These are phyloP conservation scores for Noctua comes DNA, from an alignment of 2,888 invertebrate genomes.

Conservation along the genomic window DNA sequence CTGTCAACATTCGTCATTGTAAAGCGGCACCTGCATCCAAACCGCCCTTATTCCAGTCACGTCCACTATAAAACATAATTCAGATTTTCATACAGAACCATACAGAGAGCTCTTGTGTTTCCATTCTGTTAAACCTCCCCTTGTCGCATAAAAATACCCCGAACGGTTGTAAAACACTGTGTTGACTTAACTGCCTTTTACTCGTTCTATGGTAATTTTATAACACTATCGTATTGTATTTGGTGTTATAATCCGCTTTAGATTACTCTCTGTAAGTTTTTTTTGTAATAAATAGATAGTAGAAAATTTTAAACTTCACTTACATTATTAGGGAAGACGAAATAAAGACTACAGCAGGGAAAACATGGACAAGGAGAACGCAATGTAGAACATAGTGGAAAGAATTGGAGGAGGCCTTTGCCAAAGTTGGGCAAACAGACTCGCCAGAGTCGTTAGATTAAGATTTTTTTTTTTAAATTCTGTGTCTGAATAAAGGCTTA, in stretches of 20 bases:
- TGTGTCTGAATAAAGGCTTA: no score
- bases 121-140: constrained; percentile 81
- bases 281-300: no score
- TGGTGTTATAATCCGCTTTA: constrained; percentile 26
- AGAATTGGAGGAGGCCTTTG: no score
- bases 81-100: constrained; percentile 86
- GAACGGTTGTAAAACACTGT: constrained; percentile 79
- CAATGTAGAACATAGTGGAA: no score
- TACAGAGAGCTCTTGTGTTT: constrained; percentile 77
- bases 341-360: no score
- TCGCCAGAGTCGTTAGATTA: no score
- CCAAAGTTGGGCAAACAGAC: no score
- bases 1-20: constrained; percentile 66
- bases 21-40: constrained; percentile 70
- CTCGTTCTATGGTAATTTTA: constrained; percentile 67
- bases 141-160: constrained; percentile 81
- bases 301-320: no score
- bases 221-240: constrained; percentile 59
- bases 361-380: no score
- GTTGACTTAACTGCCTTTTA: constrained; percentile 66
- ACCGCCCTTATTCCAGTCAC: constrained; percentile 84
- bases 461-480: no score
- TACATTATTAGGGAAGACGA: no score
- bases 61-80: constrained; percentile 89
- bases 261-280: neutral